These are phyloP conservation scores for Melanargia galathea DNA, from an alignment of 2,888 invertebrate species.

Conservation along the genomic window DNA sequence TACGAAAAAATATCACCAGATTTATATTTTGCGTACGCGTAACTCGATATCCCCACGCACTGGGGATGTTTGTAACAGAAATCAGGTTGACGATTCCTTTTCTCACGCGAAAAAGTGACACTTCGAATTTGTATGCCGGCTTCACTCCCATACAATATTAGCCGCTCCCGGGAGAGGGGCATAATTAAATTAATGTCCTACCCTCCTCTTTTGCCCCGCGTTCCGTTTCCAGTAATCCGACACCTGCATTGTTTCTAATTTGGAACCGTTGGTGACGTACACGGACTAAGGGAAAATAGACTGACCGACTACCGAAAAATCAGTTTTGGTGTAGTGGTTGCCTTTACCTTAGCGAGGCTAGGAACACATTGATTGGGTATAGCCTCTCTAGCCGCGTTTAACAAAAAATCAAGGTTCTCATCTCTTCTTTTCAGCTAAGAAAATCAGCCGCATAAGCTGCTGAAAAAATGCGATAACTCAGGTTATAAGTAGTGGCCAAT, in stretches of 20 bases:
- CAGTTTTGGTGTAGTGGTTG: not conserved
- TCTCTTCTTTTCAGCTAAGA: too few relatives aligned
- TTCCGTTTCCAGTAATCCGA: conserved; percentile 71
- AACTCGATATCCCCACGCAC: conserved; percentile 66
- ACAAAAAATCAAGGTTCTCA: too few relatives aligned
- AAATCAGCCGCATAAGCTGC: too few relatives aligned
- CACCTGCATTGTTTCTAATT: conserved; percentile 75
- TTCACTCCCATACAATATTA: conserved; percentile 76
- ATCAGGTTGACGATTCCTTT: conserved; percentile 76
- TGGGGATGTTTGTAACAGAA: conserved; percentile 70
- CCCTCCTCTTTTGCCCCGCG: conserved; percentile 67
- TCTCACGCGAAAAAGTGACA: conserved; percentile 81
- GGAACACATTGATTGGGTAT: too few relatives aligned
- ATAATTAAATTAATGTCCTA: conserved; percentile 81
- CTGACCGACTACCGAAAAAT: not conserved
- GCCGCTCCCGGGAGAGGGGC: conserved; percentile 71
- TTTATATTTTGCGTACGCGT: conserved; percentile 67
- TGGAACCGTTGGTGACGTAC: conserved; percentile 36
- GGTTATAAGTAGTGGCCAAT: too few relatives aligned
- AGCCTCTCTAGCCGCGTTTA: too few relatives aligned
- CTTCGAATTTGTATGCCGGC: conserved; percentile 70
- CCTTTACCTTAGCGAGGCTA: too few relatives aligned
- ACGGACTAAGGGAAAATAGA: not conserved
- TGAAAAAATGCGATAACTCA: too few relatives aligned
- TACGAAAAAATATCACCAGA: conserved; percentile 53